Percentiles rank a stretch among this genome's conserved stretches.
These are phyloP conservation scores for Mareca penelope DNA, from an alignment of 2,797 vertebrate genomes.

Conservation along the genomic window DNA sequence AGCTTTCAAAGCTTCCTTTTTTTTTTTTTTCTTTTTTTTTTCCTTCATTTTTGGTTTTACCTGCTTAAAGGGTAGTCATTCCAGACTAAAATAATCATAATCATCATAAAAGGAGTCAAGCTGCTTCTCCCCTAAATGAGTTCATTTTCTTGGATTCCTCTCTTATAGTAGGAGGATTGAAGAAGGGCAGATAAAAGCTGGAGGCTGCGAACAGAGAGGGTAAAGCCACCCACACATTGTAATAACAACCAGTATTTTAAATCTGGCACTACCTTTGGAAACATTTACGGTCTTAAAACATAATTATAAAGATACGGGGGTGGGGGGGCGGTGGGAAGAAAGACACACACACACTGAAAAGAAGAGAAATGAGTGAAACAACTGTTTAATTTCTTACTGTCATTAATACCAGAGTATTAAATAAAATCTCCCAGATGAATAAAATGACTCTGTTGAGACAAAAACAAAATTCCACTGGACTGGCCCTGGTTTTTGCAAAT, in stretches of 20 bases:
- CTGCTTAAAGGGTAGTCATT: not conserved
- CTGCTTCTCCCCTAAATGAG: not conserved
- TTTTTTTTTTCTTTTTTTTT: not conserved
- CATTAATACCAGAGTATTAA: slow-evolving; percentile 67
- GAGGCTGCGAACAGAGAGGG: slow-evolving; percentile 27
- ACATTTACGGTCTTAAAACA: slow-evolving; percentile 56
- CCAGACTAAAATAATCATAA: slow-evolving; percentile 34
- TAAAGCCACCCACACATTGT: slow-evolving; percentile 55
- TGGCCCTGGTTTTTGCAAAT: slow-evolving; percentile 65
- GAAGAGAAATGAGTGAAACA: slow-evolving; percentile 63
- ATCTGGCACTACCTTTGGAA: slow-evolving; percentile 64
- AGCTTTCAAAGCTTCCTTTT: slow-evolving; percentile 9
- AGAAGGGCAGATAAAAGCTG: slow-evolving; percentile 41
- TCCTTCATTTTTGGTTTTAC: not conserved
- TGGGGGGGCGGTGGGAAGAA: not conserved
- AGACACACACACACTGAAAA: slow-evolving; percentile 49
- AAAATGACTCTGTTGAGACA: slow-evolving; percentile 58
- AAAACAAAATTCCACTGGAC: slow-evolving; percentile 71
- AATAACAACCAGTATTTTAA: slow-evolving; percentile 67
- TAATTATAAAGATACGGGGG: slow-evolving; percentile 65
- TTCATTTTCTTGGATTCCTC: not conserved
- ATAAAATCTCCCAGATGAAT: slow-evolving; percentile 63
- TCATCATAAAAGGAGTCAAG: slow-evolving; percentile 21
- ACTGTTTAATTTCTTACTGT: slow-evolving; percentile 63
- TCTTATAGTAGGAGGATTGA: slow-evolving; percentile 8